These are phyloP conservation scores for western clawed frog (Xenopus tropicalis) DNA, from an alignment of 2,113 vertebrate species.

Conservation along the genomic window DNA sequence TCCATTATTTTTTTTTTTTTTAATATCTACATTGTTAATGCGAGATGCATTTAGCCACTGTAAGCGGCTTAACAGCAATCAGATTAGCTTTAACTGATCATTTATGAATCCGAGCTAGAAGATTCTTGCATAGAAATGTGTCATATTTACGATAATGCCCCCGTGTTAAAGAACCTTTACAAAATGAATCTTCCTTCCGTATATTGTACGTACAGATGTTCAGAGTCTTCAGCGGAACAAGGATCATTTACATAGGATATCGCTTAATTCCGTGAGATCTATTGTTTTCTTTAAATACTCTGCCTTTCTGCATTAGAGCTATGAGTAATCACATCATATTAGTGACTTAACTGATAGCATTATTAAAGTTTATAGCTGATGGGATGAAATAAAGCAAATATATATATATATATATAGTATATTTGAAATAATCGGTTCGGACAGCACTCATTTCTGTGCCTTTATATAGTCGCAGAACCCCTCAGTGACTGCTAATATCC, in stretches of 20 bases:
- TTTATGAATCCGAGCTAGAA: conserved; percentile 8
- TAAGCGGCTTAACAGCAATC: conserved; percentile 25
- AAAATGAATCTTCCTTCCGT: conserved; percentile 2
- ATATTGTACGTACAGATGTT: conserved; percentile 8
- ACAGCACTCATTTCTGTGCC: no score
- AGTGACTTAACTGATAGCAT: no score
- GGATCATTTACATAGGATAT: neutral
- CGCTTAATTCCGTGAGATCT: no score
- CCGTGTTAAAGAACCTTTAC: conserved; percentile 9
- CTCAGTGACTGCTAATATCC: no score
- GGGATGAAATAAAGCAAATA: no score
- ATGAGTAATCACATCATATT: no score
- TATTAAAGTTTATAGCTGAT: no score
- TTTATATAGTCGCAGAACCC: no score
- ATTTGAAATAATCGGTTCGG: no score
- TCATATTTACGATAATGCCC: conserved; percentile 5
- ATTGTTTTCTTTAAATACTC: no score
- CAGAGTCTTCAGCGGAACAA: neutral
- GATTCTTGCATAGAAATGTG: conserved; percentile 5
- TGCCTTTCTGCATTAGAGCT: no score
- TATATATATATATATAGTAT: no score
- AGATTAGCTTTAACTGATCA: conserved; percentile 15
- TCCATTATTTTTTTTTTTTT: conserved; percentile 13
- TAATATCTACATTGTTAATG: conserved; percentile 14
- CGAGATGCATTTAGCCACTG: neutral